These are phyloP conservation scores for Formica exsecta DNA, from an alignment of 1,140 invertebrate genomes.

Conservation along the genomic window DNA sequence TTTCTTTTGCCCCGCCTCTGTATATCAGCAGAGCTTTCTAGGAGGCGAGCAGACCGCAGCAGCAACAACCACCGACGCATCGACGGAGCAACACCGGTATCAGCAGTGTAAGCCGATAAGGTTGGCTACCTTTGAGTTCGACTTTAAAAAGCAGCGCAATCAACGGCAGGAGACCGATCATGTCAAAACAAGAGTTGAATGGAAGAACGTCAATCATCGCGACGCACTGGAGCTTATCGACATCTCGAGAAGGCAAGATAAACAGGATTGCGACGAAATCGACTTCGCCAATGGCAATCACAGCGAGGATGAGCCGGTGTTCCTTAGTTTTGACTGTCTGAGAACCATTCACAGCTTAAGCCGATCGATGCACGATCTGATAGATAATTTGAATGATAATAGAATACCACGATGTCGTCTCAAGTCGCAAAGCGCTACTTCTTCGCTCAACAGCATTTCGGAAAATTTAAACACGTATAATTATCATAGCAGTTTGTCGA, in stretches of 20 bases:
- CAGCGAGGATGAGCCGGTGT: slow-evolving; percentile 67
- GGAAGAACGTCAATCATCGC: slow-evolving; percentile 29
- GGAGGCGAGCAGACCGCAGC: slow-evolving; percentile 84
- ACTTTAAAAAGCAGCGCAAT: slow-evolving; percentile 75
- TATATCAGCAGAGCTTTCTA: slow-evolving; percentile 86
- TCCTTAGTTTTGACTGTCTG: slow-evolving; percentile 73
- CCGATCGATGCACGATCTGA: slow-evolving; percentile 74
- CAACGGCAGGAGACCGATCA: slow-evolving; percentile 37
- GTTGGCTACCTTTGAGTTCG: slow-evolving; percentile 82
- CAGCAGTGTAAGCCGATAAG: slow-evolving; percentile 86
- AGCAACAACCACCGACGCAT: slow-evolving; percentile 76
- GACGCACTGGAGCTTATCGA: not conserved
- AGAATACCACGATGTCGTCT: slow-evolving; percentile 46
- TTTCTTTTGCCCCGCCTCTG: slow-evolving; percentile 84
- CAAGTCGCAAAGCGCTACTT: slow-evolving; percentile 66
- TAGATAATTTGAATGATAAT: slow-evolving; percentile 71
- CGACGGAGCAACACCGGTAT: slow-evolving; percentile 85
- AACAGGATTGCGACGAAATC: slow-evolving; percentile 19
- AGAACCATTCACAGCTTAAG: slow-evolving; percentile 74
- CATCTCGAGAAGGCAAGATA: not conserved
- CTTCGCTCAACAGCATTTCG: slow-evolving; percentile 75
- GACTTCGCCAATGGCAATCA: slow-evolving; percentile 43
- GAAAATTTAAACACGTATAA: slow-evolving; percentile 71
- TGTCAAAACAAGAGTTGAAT: slow-evolving; percentile 36
- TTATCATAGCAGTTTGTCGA: slow-evolving; percentile 61